phyloP scores from a whole-genome alignment of 2,888 invertebrate genomes.

The Stictocephala bisonia region DNA sequence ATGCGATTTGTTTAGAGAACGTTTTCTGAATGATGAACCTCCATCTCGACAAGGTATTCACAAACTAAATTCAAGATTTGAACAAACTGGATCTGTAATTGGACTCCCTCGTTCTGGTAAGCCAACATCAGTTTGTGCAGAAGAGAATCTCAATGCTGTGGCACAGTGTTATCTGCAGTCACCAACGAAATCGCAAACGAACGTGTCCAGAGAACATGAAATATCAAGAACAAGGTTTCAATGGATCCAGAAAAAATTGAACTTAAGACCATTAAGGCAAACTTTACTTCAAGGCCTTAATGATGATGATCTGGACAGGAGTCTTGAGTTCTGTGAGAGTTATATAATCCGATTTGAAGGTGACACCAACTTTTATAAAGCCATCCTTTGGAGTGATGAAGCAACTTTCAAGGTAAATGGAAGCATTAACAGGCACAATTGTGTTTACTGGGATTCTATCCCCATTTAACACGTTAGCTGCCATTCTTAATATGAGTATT shows the following conservation, averaged over 20 bases:
- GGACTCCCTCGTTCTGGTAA: constrained; percentile 27
- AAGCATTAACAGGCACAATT: constrained; percentile 32
- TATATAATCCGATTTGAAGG: background rate
- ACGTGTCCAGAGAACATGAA: too few relatives aligned
- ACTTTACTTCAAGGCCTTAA: too few relatives aligned
- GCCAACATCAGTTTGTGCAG: constrained; percentile 31
- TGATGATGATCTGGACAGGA: too few relatives aligned
- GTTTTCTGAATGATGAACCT: constrained; percentile 37
- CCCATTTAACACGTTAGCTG: too few relatives aligned
- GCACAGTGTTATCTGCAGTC: constrained; percentile 10
- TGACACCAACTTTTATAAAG: constrained; percentile 31
- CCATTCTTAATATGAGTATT: too few relatives aligned
- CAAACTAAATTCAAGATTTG: constrained; percentile 36
- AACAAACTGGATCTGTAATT: constrained; percentile 26
- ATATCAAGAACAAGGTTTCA: too few relatives aligned
- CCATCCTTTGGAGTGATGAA: constrained; percentile 35
- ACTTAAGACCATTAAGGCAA: too few relatives aligned
- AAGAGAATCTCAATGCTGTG: constrained; percentile 37
- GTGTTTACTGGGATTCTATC: constrained; percentile 44
- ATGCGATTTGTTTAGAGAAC: constrained; percentile 29
- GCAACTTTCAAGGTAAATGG: constrained; percentile 37
- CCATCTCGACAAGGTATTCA: constrained; percentile 42
- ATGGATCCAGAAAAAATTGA: too few relatives aligned
- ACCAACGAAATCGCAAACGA: constrained; percentile 7
- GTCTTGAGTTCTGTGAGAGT: constrained; percentile 23